Evolutionary conservation across 1,140 invertebrate species (phyloP), one percentile per base, ranked within the genome.

Genomic region (Panagrolaimus sp.): DNA sequence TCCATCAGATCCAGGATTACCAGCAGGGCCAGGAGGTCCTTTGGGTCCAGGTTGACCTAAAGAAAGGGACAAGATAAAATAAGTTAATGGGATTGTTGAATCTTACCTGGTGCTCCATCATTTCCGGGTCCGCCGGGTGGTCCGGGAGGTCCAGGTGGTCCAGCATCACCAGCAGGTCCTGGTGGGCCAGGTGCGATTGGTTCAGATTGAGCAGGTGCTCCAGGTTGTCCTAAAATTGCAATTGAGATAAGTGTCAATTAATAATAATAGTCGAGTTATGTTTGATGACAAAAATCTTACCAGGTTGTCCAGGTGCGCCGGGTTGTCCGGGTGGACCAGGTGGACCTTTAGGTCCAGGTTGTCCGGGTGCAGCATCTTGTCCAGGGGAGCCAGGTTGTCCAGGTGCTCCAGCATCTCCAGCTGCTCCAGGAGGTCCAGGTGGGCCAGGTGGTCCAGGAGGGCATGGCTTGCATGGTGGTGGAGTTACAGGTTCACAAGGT

Each of bases 1-100:
- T 62, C 73, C 73, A 51, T 74, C 73, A 61, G 75, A 68, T 75
- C 73, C 73, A 27, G 73, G 73, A 5, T 45, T 38, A 44, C 73
- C 73, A 31, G 72, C 78, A 42, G 72, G 75, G 53, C 70, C 69
- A 43, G 72, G 13, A 13, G 77, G 72, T 4, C 31, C 31, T 38
- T 38, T 38, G 31, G 31, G 31, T 38, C 31, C 31, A 38, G 31
- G 31, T 38, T 38, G 31, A 8, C 48, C 48, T 20, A 25, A 25
- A 25, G 13, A 8, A 51, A 25, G 7, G 48, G 48, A 25, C 9
- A 8, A 16, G n/a, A n/a, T n/a, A 25, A 16, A 16, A 51, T 51
- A 8, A 8, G 48, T 14, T 4, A 4, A 38, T 38, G 2, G 31
- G 31, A 2, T 38, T 4, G 31, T 7, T 4, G 31, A 38, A 4